These are phyloP conservation scores for Zaprionus ghesquierei DNA, from an alignment of 1,140 invertebrate species.

Conservation along the genomic window DNA sequence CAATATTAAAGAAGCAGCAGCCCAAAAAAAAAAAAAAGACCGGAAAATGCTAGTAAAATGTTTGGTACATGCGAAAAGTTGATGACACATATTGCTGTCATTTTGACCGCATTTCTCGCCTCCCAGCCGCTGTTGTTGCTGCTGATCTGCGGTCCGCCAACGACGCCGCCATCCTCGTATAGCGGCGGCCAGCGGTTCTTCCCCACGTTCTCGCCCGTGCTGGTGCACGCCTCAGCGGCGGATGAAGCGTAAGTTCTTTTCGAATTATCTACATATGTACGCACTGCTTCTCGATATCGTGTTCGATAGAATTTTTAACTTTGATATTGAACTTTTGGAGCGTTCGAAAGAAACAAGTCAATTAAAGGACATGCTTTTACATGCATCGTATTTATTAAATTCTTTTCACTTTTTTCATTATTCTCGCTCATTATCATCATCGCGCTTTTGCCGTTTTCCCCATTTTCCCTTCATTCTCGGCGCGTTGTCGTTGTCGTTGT, in stretches of 20 bases:
- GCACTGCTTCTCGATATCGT: not conserved
- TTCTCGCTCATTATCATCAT: not conserved
- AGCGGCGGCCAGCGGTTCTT: slow-evolving; percentile 27
- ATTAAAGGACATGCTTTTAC: slow-evolving; percentile 61
- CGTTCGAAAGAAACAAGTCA: slow-evolving; percentile 46
- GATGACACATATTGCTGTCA: slow-evolving; percentile 82
- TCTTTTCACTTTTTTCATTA: no score
- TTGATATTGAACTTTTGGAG: slow-evolving; percentile 21
- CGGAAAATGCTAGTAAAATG: slow-evolving; percentile 82
- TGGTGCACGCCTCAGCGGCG: slow-evolving; percentile 73
- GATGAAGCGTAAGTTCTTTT: slow-evolving; percentile 80
- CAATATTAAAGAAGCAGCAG: slow-evolving; percentile 33
- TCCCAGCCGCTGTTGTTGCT: slow-evolving; percentile 69
- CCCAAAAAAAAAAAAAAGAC: slow-evolving; percentile 37
- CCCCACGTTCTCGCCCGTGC: slow-evolving; percentile 31
- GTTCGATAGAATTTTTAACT: not conserved
- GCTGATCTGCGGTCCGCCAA: slow-evolving; percentile 68
- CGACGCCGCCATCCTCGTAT: slow-evolving; percentile 50
- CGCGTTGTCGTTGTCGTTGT: slow-evolving; percentile 39
- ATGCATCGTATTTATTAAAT: no score
- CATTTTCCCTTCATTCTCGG: slow-evolving; percentile 4
- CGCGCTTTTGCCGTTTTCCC: not conserved
- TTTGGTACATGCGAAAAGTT: slow-evolving; percentile 81
- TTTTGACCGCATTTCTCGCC: slow-evolving; percentile 81
- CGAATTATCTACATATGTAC: no score